phyloP scores from a whole-genome alignment of 2,113 vertebrate species.

The Cyprinus carpio region DNA sequence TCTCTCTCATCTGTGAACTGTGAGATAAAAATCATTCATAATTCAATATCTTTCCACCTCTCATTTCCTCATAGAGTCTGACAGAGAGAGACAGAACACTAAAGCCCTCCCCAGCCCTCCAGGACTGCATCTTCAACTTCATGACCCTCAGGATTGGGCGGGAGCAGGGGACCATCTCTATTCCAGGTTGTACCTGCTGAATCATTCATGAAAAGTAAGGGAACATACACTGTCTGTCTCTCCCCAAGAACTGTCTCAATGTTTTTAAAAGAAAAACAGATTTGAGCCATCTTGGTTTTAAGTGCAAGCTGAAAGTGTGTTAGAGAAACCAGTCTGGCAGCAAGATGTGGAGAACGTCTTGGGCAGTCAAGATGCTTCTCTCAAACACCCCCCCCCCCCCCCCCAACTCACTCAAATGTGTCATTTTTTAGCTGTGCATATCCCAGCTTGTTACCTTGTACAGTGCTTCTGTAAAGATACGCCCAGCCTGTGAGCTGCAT shows the following conservation, averaged over 20 bases:
- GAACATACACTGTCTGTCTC: conserved; percentile 37
- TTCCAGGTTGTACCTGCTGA: conserved; percentile 52
- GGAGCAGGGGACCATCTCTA: conserved; percentile 40
- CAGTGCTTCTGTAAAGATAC: conserved; percentile 26
- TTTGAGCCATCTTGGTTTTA: conserved; percentile 42
- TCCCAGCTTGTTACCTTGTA: conserved; percentile 24
- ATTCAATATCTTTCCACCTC: conserved; percentile 53
- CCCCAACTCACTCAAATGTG: neutral
- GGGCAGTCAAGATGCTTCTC: conserved; percentile 32
- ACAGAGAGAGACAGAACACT: conserved; percentile 28
- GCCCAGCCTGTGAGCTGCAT: conserved; percentile 15
- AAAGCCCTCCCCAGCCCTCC: conserved; percentile 17
- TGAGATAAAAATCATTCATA: conserved; percentile 62
- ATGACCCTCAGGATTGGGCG: conserved; percentile 28
- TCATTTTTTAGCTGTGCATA: conserved; percentile 29
- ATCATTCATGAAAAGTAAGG: conserved; percentile 56
- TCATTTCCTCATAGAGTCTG: conserved; percentile 49
- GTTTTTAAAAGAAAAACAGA: conserved; percentile 30
- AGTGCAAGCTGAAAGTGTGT: conserved; percentile 29
- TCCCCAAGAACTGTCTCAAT: conserved; percentile 39
- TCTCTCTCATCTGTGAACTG: conserved; percentile 56
- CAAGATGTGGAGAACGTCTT: conserved; percentile 20
- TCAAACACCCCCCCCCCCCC: neutral
- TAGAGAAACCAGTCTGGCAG: conserved; percentile 35
- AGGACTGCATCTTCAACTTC: conserved; percentile 26